These are phyloP conservation scores for Bilobella aurantiaca DNA, from an alignment of 1,140 invertebrate genomes.

Conservation along the genomic window DNA sequence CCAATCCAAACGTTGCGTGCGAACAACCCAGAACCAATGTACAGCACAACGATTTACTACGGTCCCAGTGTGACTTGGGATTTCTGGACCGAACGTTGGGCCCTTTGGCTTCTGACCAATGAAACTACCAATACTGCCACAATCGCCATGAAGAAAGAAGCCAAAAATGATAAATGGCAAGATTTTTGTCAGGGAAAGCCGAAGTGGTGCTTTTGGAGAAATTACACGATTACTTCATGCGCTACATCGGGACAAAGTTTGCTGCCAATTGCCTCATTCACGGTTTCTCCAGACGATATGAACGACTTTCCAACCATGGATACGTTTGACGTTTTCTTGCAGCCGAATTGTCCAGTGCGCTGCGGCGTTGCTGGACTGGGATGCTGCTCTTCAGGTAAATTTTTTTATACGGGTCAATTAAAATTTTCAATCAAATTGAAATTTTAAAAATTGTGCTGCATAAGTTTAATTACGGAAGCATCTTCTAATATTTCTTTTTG, in stretches of 20 bases:
- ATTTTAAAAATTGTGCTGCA: too few species aligned
- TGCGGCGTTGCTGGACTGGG: neutral
- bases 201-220: neutral
- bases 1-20: neutral
- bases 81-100: neutral
- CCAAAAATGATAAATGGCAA: neutral
- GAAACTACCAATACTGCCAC: neutral
- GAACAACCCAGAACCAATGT: neutral
- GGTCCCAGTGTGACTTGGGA: neutral
- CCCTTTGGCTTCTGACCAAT: neutral
- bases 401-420: too few species aligned
- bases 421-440: too few species aligned
- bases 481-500: too few species aligned
- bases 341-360: neutral
- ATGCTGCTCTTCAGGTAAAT: too few species aligned
- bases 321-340: neutral
- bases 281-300: neutral
- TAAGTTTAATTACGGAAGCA: too few species aligned
- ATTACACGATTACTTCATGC: neutral
- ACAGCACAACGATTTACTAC: neutral
- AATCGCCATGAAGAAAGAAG: neutral
- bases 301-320: neutral
- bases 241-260: neutral
- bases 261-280: neutral
- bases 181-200: neutral